These are phyloP conservation scores for Heliconius sara DNA, from an alignment of 2,888 invertebrate species.

Conservation along the genomic window DNA sequence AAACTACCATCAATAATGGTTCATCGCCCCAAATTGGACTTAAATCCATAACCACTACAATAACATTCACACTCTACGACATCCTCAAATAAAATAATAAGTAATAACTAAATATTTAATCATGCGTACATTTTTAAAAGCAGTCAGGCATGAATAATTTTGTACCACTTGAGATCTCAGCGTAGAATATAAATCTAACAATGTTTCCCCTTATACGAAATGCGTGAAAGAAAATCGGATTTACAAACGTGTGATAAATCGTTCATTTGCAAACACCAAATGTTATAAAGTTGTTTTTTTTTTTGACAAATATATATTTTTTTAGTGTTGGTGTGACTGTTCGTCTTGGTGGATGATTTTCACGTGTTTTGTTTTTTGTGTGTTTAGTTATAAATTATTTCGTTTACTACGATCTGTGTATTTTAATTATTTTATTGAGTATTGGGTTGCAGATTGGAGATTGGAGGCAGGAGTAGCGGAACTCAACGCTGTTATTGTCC, in stretches of 20 bases:
- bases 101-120: neutral
- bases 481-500: no score
- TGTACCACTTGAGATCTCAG: constrained; percentile 5
- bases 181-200: constrained; percentile 30
- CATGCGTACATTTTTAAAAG: neutral
- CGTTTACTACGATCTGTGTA: no score
- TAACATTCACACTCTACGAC: no score
- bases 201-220: constrained; percentile 7
- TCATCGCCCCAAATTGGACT: no score
- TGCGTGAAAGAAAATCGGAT: constrained; percentile 23
- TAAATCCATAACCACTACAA: no score
- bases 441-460: no score
- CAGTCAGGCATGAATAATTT: constrained; percentile 31
- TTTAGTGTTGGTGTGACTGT: neutral
- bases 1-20: no score
- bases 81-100: neutral
- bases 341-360: no score
- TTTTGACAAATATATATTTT: neutral
- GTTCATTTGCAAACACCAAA: constrained; percentile 20
- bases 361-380: no score
- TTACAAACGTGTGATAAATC: constrained; percentile 17
- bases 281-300: constrained; percentile 8
- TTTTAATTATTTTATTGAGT: no score
- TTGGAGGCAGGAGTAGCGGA: neutral
- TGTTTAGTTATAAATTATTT: no score